Evolutionary conservation across 1,140 invertebrate genomes (phyloP), one percentile per base, ranked within the genome.

Genomic region (Diploscapter pachys): DNA sequence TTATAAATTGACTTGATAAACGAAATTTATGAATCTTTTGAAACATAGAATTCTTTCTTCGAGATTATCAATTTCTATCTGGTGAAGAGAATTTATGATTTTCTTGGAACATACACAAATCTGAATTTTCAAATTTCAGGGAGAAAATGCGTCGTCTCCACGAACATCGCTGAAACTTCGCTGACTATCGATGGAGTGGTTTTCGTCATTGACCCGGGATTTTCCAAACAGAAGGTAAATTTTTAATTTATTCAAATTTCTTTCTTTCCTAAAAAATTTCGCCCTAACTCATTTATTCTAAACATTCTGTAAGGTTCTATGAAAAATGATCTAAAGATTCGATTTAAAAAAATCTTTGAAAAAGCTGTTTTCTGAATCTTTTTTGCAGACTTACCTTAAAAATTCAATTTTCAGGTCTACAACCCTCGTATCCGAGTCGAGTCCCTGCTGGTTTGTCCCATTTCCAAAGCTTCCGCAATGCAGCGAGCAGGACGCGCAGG

Each of bases 141-240:
- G 56, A 68, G 83, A 8, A 85, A 85, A 76, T 85, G 96, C 48
- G 96, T 99, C 0, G 94, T 99, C 0, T 98, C 96, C 0, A 99
- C 97, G 0, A 99, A 99, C 85, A 99, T 99, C 81, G 97, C 97
- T 0, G 97, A 99, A 89, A 99, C 97, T 0, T 99, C 96, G 0
- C 88, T 99, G 4, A 99, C 97, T 2, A 99, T 99, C 82, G 97
- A 99, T 85, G 97, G 97, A 73, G 95, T 99, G n/a, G 96, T 99
- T 4, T 99, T 98, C 88, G 97, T 99, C 2, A 99, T 99, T 84
- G 97, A 99, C 89, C 96, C 97, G n/a, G 97, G 97, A 11, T 99
- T 99, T 89, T 94, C 96, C 0, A 99, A 99, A 87, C 97, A 99
- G 87, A 99, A 98, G 88, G 92, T 76, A 8, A 51, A n/a, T 2